Evolutionary conservation across 2,888 invertebrate genomes (phyloP).

Genomic region (Nephrotoma flavescens): DNA sequence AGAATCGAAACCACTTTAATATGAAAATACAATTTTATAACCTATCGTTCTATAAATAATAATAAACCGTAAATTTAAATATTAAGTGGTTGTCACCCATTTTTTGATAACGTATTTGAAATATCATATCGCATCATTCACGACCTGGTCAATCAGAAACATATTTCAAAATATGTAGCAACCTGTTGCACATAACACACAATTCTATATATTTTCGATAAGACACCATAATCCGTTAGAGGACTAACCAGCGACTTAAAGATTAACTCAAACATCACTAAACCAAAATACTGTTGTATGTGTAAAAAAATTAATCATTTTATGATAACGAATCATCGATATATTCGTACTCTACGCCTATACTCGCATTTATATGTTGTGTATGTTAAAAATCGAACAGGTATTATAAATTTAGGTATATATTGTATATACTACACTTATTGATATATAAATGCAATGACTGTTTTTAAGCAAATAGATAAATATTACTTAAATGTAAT

Average conservation of each 20-base stretch:
- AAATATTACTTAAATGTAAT: neutral
- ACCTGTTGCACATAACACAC: neutral
- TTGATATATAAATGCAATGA: neutral
- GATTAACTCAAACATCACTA: too few relatives aligned
- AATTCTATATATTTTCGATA: neutral
- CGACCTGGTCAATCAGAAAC: neutral
- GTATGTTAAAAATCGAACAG: neutral
- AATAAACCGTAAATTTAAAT: too few relatives aligned
- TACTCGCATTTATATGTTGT: neutral
- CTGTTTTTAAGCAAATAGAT: neutral
- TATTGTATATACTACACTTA: too few relatives aligned
- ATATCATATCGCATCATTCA: neutral
- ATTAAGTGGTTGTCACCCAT: too few relatives aligned
- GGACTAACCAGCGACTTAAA: too few relatives aligned
- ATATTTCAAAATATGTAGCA: neutral
- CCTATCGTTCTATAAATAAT: too few relatives aligned
- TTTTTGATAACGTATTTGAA: too few relatives aligned
- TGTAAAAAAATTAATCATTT: neutral
- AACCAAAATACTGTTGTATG: too few relatives aligned
- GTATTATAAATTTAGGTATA: neutral
- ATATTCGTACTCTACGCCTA: neutral
- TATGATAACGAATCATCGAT: neutral
- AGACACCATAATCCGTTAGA: neutral
- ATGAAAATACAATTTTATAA: too few relatives aligned
- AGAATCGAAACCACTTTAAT: too few relatives aligned